A percentile compares a stretch with the other conserved stretches of the same genome.
These are phyloP conservation scores for Panopea generosa DNA, from an alignment of 2,888 invertebrate genomes.

Conservation along the genomic window DNA sequence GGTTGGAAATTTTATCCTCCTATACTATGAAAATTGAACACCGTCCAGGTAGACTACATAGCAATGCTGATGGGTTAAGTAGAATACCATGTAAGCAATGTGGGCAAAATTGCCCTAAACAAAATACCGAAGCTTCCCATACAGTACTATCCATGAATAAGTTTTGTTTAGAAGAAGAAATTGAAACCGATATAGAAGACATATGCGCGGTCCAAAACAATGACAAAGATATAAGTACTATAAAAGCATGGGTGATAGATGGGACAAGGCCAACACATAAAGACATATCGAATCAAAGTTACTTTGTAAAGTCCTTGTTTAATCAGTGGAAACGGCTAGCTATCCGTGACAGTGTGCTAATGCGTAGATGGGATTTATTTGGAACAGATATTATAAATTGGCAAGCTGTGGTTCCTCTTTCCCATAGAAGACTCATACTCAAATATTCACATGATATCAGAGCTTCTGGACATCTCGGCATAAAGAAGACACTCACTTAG, in stretches of 20 bases:
- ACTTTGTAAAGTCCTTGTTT: slow-evolving; percentile 6
- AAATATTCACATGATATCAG: slow-evolving; percentile 25
- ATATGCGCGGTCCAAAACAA: not conserved
- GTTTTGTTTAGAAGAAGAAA: not conserved
- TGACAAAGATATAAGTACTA: not conserved
- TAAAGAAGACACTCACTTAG: slow-evolving; percentile 12
- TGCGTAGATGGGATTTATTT: slow-evolving; percentile 11
- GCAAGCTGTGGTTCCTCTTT: slow-evolving; percentile 15
- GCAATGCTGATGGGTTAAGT: slow-evolving; percentile 26
- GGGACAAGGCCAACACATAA: not conserved
- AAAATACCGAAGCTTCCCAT: too few relatives aligned
- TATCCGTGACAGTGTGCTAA: slow-evolving; percentile 6
- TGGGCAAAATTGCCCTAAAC: too few relatives aligned
- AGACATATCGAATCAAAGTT: not conserved
- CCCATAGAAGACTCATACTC: slow-evolving; percentile 4
- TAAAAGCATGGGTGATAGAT: not conserved
- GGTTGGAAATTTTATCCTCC: slow-evolving; percentile 18
- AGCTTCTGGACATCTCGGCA: slow-evolving; percentile 19
- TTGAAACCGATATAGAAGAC: not conserved
- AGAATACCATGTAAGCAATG: slow-evolving; percentile 27
- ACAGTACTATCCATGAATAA: not conserved
- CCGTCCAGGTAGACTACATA: slow-evolving; percentile 10
- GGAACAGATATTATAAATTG: not conserved
- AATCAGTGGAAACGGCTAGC: slow-evolving; percentile 1
- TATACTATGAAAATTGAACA: slow-evolving; percentile 20